Evolutionary conservation across 2,113 vertebrate species (phyloP), one percentile per base, ranked within the genome.

Genomic region (Embiotoca jacksoni): DNA sequence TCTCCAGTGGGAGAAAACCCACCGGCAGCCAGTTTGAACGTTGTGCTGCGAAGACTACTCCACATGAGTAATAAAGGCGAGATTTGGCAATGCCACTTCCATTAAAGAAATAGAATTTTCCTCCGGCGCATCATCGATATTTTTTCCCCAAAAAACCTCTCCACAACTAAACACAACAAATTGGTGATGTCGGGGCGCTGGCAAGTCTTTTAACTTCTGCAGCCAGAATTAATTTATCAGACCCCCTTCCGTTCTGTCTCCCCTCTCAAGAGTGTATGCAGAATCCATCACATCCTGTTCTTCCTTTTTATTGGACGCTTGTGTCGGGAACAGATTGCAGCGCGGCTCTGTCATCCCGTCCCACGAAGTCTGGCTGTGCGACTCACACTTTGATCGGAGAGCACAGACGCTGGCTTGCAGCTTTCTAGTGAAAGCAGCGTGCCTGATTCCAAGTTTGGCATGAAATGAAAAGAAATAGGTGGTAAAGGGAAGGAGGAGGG

Each of bases 141-240:
- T 46, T 30, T 30, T 0, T 0, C 35, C 56, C 36, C 32, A 9
- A 66, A 9, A 66, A 74, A 73, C 82, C 37, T 66, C 44, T 81
- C 49, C 2, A 16, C 62, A n/a, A 60, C 77, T 81, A 68, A 85
- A 80, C 74, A 69, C 68, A 84, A 90, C 76, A 79, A 84, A 88
- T 86, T 50, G 83, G 72, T 68, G 80, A 80, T 89, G 85, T 86
- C 88, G 78, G 58, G 50, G 31, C 23, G 39, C 80, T 90, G 86
- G 90, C 90, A 88, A 88, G 76, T 80, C 71, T 16, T 84, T 81
- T 83, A 81, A 81, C 72, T 75, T 69, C 37, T 76, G 53, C 58
- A 81, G 87, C 81, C 80, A 83, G 77, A 54, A 88, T 63, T 77
- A 74, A 81, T 90, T 86, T 75, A 83, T 75, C 49, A 50, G 61